phyloP scores from a whole-genome alignment of 2,888 invertebrate genomes.

The Reticulitermes lucifugus region DNA sequence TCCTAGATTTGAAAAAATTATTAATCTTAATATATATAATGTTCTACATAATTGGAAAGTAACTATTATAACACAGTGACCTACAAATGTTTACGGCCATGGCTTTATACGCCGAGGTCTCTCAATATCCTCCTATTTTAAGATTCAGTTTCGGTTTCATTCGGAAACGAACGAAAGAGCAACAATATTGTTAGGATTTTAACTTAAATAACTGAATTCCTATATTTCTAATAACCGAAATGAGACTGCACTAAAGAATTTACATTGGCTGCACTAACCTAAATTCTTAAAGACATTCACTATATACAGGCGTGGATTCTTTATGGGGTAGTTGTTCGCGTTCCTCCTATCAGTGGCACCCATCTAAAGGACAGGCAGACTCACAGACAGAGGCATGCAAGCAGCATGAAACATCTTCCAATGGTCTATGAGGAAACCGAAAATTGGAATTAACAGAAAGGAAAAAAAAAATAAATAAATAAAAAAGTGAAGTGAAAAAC shows the following conservation, averaged over 20 bases:
- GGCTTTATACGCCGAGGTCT: no score
- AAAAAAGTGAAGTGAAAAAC: constrained; percentile 43
- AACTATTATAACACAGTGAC: no score
- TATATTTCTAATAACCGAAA: background rate
- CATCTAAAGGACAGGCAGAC: constrained; percentile 26
- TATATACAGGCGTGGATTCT: background rate
- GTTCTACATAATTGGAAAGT: no score
- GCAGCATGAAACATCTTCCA: constrained; percentile 39
- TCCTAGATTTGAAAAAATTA: no score
- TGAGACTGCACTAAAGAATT: background rate
- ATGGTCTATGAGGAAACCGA: constrained; percentile 47
- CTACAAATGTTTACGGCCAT: no score
- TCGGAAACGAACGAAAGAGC: background rate
- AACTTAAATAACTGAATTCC: background rate
- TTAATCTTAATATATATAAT: no score
- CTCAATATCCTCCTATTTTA: no score
- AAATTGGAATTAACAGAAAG: constrained; percentile 49
- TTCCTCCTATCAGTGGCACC: constrained; percentile 42
- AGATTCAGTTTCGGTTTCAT: no score
- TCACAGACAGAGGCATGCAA: background rate
- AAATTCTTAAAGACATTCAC: background rate
- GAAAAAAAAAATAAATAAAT: background rate
- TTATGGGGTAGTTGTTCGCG: constrained; percentile 28
- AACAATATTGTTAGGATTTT: background rate
- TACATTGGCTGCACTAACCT: background rate